Conservation (phyloP, 2,888 invertebrate species). For the Lycia hirtaria region DNA sequence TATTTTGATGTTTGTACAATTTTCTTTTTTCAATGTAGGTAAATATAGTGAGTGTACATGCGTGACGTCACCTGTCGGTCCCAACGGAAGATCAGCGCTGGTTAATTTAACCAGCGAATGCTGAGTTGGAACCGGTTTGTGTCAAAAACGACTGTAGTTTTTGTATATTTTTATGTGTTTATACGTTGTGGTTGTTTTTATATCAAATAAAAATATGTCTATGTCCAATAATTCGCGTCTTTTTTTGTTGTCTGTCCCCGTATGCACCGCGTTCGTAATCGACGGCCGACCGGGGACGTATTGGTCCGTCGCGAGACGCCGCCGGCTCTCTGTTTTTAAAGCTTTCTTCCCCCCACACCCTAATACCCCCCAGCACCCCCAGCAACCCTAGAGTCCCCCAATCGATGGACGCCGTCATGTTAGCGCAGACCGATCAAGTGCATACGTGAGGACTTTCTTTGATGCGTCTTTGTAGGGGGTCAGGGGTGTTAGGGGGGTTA, state of each 20-base stretch:
- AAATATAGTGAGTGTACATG: no score
- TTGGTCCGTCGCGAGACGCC: constrained; percentile 81
- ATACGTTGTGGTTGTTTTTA: no score
- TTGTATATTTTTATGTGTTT: no score
- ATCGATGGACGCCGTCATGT: constrained; percentile 82
- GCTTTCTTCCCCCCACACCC: constrained; percentile 58
- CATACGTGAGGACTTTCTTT: constrained; percentile 81
- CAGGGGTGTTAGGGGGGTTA: constrained; percentile 45
- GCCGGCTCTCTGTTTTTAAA: constrained; percentile 71
- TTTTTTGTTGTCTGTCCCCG: constrained; percentile 58
- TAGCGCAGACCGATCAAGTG: constrained; percentile 80
- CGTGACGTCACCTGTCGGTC: no score
- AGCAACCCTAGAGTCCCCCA: constrained; percentile 47
- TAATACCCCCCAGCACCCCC: constrained; percentile 32
- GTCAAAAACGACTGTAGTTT: no score
- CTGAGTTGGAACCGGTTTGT: no score
- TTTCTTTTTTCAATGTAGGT: no score
- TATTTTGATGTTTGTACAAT: no score
- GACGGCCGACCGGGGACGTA: constrained; percentile 82
- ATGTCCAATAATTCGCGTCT: neutral
- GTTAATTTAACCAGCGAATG: no score
- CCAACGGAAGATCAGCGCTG: no score
- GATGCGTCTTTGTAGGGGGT: constrained; percentile 69
- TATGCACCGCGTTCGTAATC: constrained; percentile 77
- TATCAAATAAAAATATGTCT: no score